Conservation (phyloP, 2,113 vertebrate species). For the Chaetodon auriga region DNA sequence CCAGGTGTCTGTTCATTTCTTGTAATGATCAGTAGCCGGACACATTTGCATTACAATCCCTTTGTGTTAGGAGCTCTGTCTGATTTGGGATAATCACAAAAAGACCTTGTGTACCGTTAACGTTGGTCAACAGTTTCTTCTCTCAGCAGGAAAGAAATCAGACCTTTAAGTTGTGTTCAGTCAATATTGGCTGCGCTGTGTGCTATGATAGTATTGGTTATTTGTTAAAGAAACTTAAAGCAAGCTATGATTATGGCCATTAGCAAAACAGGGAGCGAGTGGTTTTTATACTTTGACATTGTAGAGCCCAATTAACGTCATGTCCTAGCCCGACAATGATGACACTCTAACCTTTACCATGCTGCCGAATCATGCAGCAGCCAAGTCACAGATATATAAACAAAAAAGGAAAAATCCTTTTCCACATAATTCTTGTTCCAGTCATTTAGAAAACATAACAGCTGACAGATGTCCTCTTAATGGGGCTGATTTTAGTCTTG, state of each 20-base stretch:
- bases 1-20: background rate
- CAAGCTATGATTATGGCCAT: background rate
- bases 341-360: background rate
- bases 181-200: background rate
- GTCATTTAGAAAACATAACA: background rate
- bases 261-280: background rate
- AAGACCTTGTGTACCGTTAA: no score
- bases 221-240: background rate
- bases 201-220: background rate
- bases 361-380: background rate
- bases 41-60: background rate
- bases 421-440: background rate
- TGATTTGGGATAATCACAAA: background rate
- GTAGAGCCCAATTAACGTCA: background rate
- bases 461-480: constrained; percentile 9
- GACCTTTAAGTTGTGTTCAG: background rate
- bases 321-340: background rate
- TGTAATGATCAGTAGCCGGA: background rate
- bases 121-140: background rate
- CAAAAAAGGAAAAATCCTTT: background rate
- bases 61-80: background rate
- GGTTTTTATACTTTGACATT: no score
- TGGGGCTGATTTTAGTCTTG: background rate
- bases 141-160: background rate
- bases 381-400: background rate